Evolutionary conservation across 2,888 invertebrate genomes (phyloP), one percentile per base, ranked within the genome.

Genomic region (Heliconius ethilla): DNA sequence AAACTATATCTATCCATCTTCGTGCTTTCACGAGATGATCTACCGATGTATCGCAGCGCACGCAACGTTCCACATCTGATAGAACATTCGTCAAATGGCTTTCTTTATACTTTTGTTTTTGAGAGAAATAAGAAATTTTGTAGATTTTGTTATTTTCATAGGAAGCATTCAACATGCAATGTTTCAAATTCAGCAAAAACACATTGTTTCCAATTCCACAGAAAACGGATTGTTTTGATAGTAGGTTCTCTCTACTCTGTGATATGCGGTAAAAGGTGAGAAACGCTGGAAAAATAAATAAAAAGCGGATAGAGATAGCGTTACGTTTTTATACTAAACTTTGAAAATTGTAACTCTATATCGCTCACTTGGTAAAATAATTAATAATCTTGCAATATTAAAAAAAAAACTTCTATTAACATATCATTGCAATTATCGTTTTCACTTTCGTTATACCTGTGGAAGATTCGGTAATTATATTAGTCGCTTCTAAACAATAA

Each of bases 11-110:
- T 69, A 27, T n/a, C 69, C 33, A 75, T 75, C 70, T 78, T 78
- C 79, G 74, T 73, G 80, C 80, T 81, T 81, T 81, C 80, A 74
- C 75, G 79, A 70, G 75, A 75, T 79, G 77, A 79, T 76, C 29
- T 74, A 78, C 51, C 69, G 63, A 76, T 72, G 72, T 27, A 72
- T 75, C 62, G 18, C 11, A 33, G 33, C 70, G 70, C 74, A 74
- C 74, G 74, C 74, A 74, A 63, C 74, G 40, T 9, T 73, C 59
- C 22, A 74, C 22, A 74, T 74, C 33, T 74, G 59, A 59, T 55
- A 37, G 70, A 22, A 29, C 51, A 55, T 59, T 22, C 72, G 55
- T 70, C 25, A 70, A 70, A 51, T 27, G 27, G 45, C 37, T 70
- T 70, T 69, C 69, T 69, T 69, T 7, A 25, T 69, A 69, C 25